Evolutionary conservation across 2,797 vertebrate genomes (phyloP), one percentile per base, ranked within the genome.

Genomic region (Allobates femoralis): DNA sequence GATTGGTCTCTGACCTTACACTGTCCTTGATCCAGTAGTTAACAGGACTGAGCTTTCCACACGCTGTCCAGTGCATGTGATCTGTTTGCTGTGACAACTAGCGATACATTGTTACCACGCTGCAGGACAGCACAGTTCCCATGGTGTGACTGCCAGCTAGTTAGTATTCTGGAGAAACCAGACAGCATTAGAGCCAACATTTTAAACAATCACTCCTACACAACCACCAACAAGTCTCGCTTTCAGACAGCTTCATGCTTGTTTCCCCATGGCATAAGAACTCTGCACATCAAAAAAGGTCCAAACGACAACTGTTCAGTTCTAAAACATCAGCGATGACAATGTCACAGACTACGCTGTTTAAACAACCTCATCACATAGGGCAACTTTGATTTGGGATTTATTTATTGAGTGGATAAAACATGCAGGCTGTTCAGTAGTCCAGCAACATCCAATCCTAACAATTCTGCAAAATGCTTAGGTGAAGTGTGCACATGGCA

Each of bases 161-260:
- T 74, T 74, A 74, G n/a, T 74, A 74, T 74, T 74, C 69, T 71
- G 37, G 5, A 74, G 69, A 23, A 12, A 41, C 37, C n/a, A 73
- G 19, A 34, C 34, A 50, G 67, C 8, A 69, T 34, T 10, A 23
- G 34, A 41, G 69, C 69, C 41, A 74, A 73, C 69, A 26, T 46
- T 71, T 37, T 12, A 73, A 46, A 34, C 66, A 34, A 71, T 16
- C 1, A 41, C 69, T 50, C 69, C 69, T n/a, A 73, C 69, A 23
- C 64, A 71, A 10, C 67, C 67, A 23, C 67, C 67, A 41, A 73
- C 69, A 46, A 74, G 69, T 74, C 69, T 74, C 46, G 69, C 21
- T 3, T 10, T 7, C 69, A 74, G 69, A 74, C 69, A 74, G 23
- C 41, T 50, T 3, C 23, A 50, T 21, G 21, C 34, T 34, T 69